Evolutionary conservation across 2,888 invertebrate species (phyloP), one percentile per base, ranked within the genome.

Genomic region (Terebella lapidaria): DNA sequence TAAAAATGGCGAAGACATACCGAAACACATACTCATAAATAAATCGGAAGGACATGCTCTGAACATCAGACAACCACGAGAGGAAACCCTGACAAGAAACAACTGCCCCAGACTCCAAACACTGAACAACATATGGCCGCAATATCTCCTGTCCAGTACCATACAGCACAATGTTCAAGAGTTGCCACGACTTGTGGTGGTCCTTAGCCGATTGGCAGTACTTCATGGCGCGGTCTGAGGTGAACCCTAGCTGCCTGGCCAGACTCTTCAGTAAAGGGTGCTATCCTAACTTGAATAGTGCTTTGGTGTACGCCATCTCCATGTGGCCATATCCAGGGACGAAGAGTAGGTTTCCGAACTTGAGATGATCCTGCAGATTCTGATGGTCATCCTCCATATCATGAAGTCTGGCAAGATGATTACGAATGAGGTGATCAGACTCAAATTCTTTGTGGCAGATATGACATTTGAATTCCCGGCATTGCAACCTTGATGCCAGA

Each of bases 221-320:
- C 18, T 35, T 10, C 18, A 35, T 10, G 10, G 35, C 35, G 10
- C 18, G 10, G 10, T 35, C 35, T 10, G 35, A 35, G 10, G 10
- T 35, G 35, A 35, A 35, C 18, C 35, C 35, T 18, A 35, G 10
- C 18, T 15, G 35, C 35, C 18, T 10, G 10, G 35, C 35, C 35
- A 35, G 35, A 15, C 10, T 10, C 35, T 35, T 35, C 35, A 35
- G 18, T 18, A 35, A 10, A 35, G 18, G 10, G 94, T 35, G 10
- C 35, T 18, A 35, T 35, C 35, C 35, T 18, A 35, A n/a, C n/a
- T 35, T 35, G 35, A 35, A 35, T 18, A 35, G 18, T 18, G 35
- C 10, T 35, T 18, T 35, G 35, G 35, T 15, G 35, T 18, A 15
- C 10, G 10, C 18, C 35, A 35, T 35, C 18, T 35, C 35, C 10